Percentiles rank a stretch among this genome's conserved stretches.
Conservation (phyloP, 2,113 vertebrate genomes). For the Conger conger region DNA sequence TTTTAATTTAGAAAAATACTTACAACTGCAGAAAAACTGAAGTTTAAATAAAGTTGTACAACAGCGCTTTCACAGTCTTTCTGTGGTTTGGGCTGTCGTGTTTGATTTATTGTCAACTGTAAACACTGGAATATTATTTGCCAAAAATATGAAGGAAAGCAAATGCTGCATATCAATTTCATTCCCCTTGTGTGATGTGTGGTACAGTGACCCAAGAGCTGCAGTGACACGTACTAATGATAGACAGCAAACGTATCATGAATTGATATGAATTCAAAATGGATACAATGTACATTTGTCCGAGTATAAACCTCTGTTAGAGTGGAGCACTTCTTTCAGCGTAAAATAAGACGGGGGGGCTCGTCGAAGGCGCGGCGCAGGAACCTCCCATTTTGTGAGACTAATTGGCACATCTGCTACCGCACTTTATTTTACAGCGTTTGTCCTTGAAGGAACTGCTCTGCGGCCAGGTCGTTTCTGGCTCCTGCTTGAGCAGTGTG, state of each 20-base stretch:
- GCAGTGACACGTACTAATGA: neutral
- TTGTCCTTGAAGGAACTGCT: constrained; percentile 18
- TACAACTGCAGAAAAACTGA: too few species aligned
- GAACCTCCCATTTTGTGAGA: constrained; percentile 19
- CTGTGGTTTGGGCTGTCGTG: neutral
- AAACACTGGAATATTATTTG: neutral
- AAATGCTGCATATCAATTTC: neutral
- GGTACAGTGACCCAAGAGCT: neutral
- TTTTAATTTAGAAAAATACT: too few species aligned
- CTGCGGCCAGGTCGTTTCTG: neutral
- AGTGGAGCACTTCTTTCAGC: neutral
- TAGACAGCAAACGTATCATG: neutral
- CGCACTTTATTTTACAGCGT: neutral
- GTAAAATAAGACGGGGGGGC: neutral
- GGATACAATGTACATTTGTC: neutral
- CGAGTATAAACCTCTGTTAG: neutral
- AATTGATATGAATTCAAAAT: neutral
- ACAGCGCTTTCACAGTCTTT: neutral
- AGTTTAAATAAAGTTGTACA: neutral
- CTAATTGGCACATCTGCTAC: constrained; percentile 17
- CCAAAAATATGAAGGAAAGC: neutral
- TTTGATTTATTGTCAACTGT: neutral
- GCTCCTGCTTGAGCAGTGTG: neutral
- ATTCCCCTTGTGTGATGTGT: neutral
- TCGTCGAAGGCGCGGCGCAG: neutral